Conservation (phyloP, 2,113 vertebrate species). For the Patagioenas fasciata region DNA sequence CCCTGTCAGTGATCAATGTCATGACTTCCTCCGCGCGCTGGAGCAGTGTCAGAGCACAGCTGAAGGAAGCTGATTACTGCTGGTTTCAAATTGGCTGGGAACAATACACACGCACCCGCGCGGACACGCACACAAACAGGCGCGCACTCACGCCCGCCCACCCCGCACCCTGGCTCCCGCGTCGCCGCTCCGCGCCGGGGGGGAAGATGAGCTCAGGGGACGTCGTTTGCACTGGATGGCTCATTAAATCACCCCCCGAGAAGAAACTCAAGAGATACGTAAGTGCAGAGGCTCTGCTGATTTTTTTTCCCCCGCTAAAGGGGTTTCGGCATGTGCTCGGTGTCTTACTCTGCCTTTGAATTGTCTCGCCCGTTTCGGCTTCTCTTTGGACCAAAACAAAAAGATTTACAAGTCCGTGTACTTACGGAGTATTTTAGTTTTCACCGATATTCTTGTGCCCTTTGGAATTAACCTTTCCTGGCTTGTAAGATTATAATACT, state of each 20-base stretch:
- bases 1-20: conserved; percentile 82
- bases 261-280: conserved; percentile 98
- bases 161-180: conserved; percentile 67
- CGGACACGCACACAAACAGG: neutral
- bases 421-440: neutral
- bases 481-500: neutral
- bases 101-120: neutral
- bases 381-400: conserved; percentile 7
- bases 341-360: neutral
- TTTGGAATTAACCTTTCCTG: conserved; percentile 6
- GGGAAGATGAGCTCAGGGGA: conserved; percentile 93
- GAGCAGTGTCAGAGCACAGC: conserved; percentile 71
- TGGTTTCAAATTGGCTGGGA: conserved; percentile 63
- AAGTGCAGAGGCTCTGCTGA: conserved; percentile 74
- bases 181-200: conserved; percentile 54
- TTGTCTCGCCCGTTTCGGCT: neutral
- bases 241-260: conserved; percentile 97
- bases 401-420: neutral
- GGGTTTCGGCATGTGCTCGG: neutral
- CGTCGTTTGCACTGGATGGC: conserved; percentile 95
- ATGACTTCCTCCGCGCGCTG: conserved; percentile 86
- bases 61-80: conserved; percentile 75
- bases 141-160: neutral
- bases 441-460: neutral
- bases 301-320: neutral